These are phyloP conservation scores for Pseudomugil tenellus DNA, from an alignment of 2,797 vertebrate genomes.

Conservation along the genomic window DNA sequence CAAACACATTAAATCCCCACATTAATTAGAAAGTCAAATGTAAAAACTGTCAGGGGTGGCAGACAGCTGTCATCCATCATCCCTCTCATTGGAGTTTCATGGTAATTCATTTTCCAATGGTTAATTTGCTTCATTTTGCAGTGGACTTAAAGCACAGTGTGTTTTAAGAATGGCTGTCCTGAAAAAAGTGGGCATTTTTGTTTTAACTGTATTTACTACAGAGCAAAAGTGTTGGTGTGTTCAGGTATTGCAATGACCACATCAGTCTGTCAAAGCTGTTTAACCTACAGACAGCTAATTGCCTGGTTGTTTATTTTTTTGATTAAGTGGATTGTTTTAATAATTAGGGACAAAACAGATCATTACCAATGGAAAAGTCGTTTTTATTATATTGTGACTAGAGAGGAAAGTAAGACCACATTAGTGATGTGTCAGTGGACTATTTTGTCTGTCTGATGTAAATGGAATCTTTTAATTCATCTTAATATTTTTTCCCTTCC, in stretches of 20 bases:
- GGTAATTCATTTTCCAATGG: constrained; percentile 70
- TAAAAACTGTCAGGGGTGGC: constrained; percentile 76
- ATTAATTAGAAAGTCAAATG: constrained; percentile 86
- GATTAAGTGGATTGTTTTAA: constrained; percentile 44
- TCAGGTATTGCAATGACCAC: constrained; percentile 62
- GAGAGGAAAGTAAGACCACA: constrained; percentile 27
- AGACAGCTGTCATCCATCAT: constrained; percentile 81
- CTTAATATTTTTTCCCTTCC: no score
- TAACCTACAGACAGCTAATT: constrained; percentile 45
- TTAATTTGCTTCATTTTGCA: constrained; percentile 72
- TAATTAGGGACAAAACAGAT: constrained; percentile 49
- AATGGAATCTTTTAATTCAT: not conserved
- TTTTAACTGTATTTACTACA: constrained; percentile 6
- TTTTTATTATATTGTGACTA: constrained; percentile 38
- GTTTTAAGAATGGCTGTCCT: constrained; percentile 59
- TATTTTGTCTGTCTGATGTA: not conserved
- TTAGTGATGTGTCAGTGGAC: constrained; percentile 11
- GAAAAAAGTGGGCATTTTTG: constrained; percentile 44
- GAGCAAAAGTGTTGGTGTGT: constrained; percentile 24
- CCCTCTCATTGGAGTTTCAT: constrained; percentile 76
- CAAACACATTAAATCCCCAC: constrained; percentile 83
- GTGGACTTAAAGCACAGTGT: constrained; percentile 61
- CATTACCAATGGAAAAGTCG: constrained; percentile 41
- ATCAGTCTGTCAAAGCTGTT: constrained; percentile 61
- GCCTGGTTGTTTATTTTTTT: constrained; percentile 53